Conservation (phyloP, 2,888 invertebrate species). For the Eudemis profundana region DNA sequence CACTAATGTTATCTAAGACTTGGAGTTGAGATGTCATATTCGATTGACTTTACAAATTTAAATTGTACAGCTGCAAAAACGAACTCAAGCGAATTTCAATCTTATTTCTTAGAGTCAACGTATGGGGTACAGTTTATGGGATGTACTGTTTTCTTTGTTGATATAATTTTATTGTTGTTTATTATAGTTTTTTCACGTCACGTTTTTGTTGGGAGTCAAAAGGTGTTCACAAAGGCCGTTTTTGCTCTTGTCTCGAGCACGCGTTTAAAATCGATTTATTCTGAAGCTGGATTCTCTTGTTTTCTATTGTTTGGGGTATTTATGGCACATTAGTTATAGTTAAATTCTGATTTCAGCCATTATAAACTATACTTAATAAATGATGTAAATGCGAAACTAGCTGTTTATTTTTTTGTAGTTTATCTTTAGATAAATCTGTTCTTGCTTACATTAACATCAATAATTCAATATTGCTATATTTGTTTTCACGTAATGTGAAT, state of each 20-base stretch:
- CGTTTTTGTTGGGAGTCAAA: conserved; percentile 68
- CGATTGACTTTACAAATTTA: conserved; percentile 51
- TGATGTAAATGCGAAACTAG: background rate
- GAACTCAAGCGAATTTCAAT: conserved; percentile 12
- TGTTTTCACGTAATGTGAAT: too few relatives aligned
- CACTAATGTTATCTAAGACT: conserved; percentile 84
- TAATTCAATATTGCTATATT: too few relatives aligned
- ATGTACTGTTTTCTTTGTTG: conserved; percentile 27
- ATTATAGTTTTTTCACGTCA: conserved; percentile 64
- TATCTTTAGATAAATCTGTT: too few relatives aligned
- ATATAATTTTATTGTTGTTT: conserved; percentile 67
- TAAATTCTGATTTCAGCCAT: conserved; percentile 18
- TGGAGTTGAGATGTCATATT: conserved; percentile 70
- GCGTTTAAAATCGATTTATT: conserved; percentile 69
- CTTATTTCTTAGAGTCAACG: background rate
- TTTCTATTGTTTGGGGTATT: conserved; percentile 32
- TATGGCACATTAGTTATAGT: conserved; percentile 34
- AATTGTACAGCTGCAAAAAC: conserved; percentile 37
- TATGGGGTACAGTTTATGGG: background rate
- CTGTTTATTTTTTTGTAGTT: background rate
- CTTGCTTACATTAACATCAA: too few relatives aligned
- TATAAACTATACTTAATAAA: conserved; percentile 5
- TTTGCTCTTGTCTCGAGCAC: conserved; percentile 74
- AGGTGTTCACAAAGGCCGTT: conserved; percentile 65
- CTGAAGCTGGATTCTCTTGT: conserved; percentile 54